phyloP scores from a whole-genome alignment of 2,797 vertebrate genomes.

The Anguilla megastoma region DNA sequence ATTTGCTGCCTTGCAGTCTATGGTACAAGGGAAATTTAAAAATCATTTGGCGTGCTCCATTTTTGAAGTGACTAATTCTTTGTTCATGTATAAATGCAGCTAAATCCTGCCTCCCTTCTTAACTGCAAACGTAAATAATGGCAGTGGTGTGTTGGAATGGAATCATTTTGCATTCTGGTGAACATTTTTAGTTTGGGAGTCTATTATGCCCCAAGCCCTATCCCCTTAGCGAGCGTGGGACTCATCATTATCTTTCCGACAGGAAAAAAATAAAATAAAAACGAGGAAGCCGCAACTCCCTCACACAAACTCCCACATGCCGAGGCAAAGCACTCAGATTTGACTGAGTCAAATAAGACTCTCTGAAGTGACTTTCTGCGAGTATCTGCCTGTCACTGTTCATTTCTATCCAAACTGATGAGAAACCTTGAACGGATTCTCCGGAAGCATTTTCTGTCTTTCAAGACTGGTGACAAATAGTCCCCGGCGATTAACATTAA shows the following conservation, averaged over 20 bases:
- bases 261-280: neutral
- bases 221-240: slow-evolving; percentile 37
- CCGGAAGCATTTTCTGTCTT: slow-evolving; percentile 33
- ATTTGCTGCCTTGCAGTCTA: neutral
- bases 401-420: slow-evolving; percentile 45
- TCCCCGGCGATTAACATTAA: slow-evolving; percentile 36
- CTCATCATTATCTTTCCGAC: slow-evolving; percentile 42
- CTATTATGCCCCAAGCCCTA: slow-evolving; percentile 35
- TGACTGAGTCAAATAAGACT: slow-evolving; percentile 52
- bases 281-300: slow-evolving; percentile 28
- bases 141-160: slow-evolving; percentile 27
- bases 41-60: neutral
- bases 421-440: slow-evolving; percentile 34
- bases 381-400: slow-evolving; percentile 48
- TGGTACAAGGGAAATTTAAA: neutral
- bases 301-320: neutral
- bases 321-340: slow-evolving; percentile 40
- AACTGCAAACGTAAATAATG: slow-evolving; percentile 36
- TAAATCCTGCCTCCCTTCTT: slow-evolving; percentile 1
- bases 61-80: neutral
- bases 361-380: slow-evolving; percentile 43
- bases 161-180: slow-evolving; percentile 40
- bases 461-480: slow-evolving; percentile 39
- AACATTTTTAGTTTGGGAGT: slow-evolving; percentile 35
- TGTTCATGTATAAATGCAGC: neutral